These are phyloP conservation scores for Oscheius onirici DNA, from an alignment of 2,888 invertebrate species.

Conservation along the genomic window DNA sequence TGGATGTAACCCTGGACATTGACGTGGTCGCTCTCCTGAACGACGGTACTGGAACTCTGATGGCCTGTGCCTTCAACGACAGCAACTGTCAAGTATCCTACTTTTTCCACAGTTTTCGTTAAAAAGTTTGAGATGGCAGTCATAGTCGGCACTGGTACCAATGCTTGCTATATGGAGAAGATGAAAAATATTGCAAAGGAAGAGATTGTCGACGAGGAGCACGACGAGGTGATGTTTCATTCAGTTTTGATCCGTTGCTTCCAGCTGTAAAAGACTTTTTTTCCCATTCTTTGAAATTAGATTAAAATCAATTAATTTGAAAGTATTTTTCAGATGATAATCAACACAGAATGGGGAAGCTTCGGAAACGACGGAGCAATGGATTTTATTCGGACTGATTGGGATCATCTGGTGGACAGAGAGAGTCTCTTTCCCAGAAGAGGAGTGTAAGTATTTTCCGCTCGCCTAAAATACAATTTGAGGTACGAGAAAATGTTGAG, in stretches of 20 bases:
- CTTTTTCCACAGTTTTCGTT: no score
- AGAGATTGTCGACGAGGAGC: slow-evolving; percentile 52
- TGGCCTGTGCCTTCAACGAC: slow-evolving; percentile 91
- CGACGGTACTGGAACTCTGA: slow-evolving; percentile 95
- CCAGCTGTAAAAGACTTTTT: no score
- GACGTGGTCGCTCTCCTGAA: slow-evolving; percentile 93
- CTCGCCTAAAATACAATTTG: slow-evolving; percentile 41
- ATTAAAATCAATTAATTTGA: no score
- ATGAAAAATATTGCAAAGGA: slow-evolving; percentile 70
- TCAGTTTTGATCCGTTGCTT: no score
- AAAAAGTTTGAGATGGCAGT: slow-evolving; percentile 79
- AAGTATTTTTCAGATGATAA: slow-evolving; percentile 77
- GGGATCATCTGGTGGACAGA: slow-evolving; percentile 83
- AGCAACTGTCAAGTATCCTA: slow-evolving; percentile 56
- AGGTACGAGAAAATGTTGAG: slow-evolving; percentile 97
- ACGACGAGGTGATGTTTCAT: no score
- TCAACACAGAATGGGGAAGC: slow-evolving; percentile 97
- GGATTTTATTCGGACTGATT: slow-evolving; percentile 84
- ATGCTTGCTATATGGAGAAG: slow-evolving; percentile 75
- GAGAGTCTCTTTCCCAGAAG: slow-evolving; percentile 81
- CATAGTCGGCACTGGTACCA: slow-evolving; percentile 78
- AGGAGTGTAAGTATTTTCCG: slow-evolving; percentile 77
- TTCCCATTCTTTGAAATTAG: no score
- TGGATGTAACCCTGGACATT: slow-evolving; percentile 78
- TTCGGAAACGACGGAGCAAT: slow-evolving; percentile 90